Evolutionary conservation across 1,140 invertebrate species (phyloP), one percentile per base, ranked within the genome.

Genomic region (Brachystomella parvula): DNA sequence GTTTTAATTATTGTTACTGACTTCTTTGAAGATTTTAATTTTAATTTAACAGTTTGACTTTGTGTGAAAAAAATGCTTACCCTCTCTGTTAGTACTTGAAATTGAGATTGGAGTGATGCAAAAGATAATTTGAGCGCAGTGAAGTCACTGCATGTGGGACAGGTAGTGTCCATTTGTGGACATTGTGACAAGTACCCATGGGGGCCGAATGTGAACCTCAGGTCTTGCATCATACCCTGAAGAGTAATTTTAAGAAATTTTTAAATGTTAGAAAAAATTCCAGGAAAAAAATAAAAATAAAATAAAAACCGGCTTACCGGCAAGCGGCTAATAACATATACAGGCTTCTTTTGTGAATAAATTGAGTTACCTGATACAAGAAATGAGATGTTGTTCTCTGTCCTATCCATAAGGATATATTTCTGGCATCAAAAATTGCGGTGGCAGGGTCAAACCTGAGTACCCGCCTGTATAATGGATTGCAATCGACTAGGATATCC

Each of bases 131-230:
- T 88, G 74, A 93, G 82, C 75, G 86, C 80, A 65, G 87, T 84
- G 80, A 90, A 93, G 79, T 94, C 88, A 68, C 89, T 90, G 79
- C 91, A 94, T 3, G 90, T 92, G 44, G 91, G 90, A 81, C 92
- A 94, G 74, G 85, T 87, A 71, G 88, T 86, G 76, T 92, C 88
- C 76, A 90, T 80, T 71, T 87, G 83, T 47, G 90, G 90, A 81
- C 92, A 94, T 78, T 92, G 89, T 71, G 85, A 82, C 74, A 92
- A 81, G 78, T 92, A 91, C 57, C 90, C 91, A 78, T 92, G 87
- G 62, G 89, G 83, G 74, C 89, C 88, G 74, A 85, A 84, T 72
- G 92, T 87, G 75, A 94, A 82, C 79, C 86, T 84, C 70, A 94
- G 87, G 74, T 93, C 89, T 83, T 92, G 89, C 76, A 94, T 82